These are phyloP conservation scores for Indicator indicator DNA, from an alignment of 2,113 vertebrate genomes.

Conservation along the genomic window DNA sequence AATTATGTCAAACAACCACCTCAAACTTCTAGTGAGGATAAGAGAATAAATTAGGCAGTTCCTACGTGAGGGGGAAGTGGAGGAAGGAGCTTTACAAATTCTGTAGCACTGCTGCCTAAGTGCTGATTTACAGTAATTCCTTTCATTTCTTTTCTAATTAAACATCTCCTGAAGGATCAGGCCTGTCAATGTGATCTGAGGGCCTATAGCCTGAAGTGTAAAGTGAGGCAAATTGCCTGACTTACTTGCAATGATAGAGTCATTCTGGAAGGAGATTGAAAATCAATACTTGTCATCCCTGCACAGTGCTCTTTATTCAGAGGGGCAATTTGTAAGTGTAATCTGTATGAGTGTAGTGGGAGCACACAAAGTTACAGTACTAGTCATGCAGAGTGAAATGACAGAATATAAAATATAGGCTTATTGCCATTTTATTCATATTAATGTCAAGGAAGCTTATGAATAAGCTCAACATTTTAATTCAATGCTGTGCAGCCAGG, in stretches of 20 bases:
- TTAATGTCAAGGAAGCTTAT: constrained; percentile 48
- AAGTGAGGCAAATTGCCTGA: constrained; percentile 75
- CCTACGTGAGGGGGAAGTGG: background rate
- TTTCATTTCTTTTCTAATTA: constrained; percentile 76
- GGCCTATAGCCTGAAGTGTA: constrained; percentile 58
- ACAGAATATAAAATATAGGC: constrained; percentile 16
- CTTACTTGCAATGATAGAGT: constrained; percentile 70
- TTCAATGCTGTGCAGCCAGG: background rate
- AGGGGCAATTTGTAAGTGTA: constrained; percentile 72
- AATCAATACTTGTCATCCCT: constrained; percentile 80
- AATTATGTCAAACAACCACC: background rate
- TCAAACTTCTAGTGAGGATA: background rate
- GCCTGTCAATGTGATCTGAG: constrained; percentile 68
- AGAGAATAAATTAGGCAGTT: constrained; percentile 45
- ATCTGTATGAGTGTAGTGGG: constrained; percentile 37
- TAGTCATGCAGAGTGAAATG: constrained; percentile 18
- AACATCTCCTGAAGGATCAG: constrained; percentile 72
- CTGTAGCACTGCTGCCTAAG: constrained; percentile 34
- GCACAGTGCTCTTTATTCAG: constrained; percentile 57
- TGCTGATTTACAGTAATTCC: constrained; percentile 73
- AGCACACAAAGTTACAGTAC: constrained; percentile 54
- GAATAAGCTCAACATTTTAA: constrained; percentile 45
- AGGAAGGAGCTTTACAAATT: background rate
- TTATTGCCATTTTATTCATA: constrained; percentile 53
- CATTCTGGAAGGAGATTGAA: constrained; percentile 75